Conservation (phyloP, 2,888 invertebrate genomes). For the Liodrosophila aerea region DNA sequence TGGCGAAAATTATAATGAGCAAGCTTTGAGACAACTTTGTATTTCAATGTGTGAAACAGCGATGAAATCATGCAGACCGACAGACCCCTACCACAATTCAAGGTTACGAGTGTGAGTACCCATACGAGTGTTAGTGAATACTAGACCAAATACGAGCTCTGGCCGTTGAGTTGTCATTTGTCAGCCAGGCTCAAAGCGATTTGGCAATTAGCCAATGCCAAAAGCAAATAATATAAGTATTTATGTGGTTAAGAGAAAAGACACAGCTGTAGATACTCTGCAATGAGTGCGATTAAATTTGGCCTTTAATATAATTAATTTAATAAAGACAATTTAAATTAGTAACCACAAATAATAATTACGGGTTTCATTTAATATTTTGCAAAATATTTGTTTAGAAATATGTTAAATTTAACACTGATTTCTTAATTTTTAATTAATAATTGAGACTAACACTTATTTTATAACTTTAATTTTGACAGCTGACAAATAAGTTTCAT, state of each 20-base stretch:
- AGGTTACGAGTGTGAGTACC: conserved; percentile 40
- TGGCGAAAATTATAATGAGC: conserved; percentile 70
- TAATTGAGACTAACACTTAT: too few relatives aligned
- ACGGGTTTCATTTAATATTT: too few relatives aligned
- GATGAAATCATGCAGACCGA: conserved; percentile 67
- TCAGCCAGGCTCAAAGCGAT: conserved; percentile 37
- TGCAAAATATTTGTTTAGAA: too few relatives aligned
- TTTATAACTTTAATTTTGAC: too few relatives aligned
- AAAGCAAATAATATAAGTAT: conserved; percentile 15
- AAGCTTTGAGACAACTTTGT: conserved; percentile 35
- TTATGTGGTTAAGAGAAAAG: not conserved
- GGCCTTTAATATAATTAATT: too few relatives aligned
- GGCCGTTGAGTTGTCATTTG: conserved; percentile 34
- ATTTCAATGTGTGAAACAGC: conserved; percentile 44
- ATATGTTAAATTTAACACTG: too few relatives aligned
- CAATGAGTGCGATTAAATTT: too few relatives aligned
- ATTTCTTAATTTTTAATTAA: too few relatives aligned
- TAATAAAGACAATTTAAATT: too few relatives aligned
- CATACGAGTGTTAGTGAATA: conserved; percentile 30
- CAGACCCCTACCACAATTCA: conserved; percentile 51
- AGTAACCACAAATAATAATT: too few relatives aligned
- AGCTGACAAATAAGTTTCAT: too few relatives aligned
- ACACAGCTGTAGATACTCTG: conserved; percentile 1
- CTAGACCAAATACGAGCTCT: conserved; percentile 31
- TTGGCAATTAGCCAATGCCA: conserved; percentile 50